These are phyloP conservation scores for Drosophila ustulata DNA, from an alignment of 2,888 invertebrate species.

Conservation along the genomic window DNA sequence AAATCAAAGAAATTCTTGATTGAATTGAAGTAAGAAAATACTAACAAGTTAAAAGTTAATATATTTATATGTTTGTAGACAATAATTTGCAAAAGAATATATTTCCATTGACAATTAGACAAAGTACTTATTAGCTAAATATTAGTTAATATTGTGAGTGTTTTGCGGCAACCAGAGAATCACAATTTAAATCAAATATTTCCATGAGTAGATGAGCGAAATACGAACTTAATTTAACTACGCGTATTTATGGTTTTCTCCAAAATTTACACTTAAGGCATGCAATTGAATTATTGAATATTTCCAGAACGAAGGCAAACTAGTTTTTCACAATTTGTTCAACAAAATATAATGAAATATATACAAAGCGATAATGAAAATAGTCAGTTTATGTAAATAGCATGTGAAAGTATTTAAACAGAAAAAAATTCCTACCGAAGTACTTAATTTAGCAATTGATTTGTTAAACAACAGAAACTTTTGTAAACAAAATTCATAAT, in stretches of 20 bases:
- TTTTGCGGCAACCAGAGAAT: slow-evolving; percentile 18
- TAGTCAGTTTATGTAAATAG: slow-evolving; percentile 70
- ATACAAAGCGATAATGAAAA: slow-evolving; percentile 25
- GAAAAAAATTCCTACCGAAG: slow-evolving; percentile 79
- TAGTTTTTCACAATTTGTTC: slow-evolving; percentile 29
- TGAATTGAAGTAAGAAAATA: slow-evolving; percentile 31
- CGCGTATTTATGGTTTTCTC: slow-evolving; percentile 5
- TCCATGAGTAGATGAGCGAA: slow-evolving; percentile 25
- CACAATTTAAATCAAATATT: slow-evolving; percentile 45
- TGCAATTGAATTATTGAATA: slow-evolving; percentile 18
- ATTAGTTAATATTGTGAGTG: slow-evolving; percentile 48
- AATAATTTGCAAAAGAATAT: slow-evolving; percentile 70
- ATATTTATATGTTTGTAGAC: slow-evolving; percentile 76
- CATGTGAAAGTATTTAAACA: slow-evolving; percentile 61
- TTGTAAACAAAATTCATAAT: slow-evolving; percentile 40
- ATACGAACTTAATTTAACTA: slow-evolving; percentile 17
- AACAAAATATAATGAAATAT: slow-evolving; percentile 24
- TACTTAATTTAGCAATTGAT: slow-evolving; percentile 45
- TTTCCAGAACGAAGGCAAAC: slow-evolving; percentile 2
- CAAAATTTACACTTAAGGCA: slow-evolving; percentile 21
- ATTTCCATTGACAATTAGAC: slow-evolving; percentile 56
- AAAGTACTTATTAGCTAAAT: slow-evolving; percentile 61
- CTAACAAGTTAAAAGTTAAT: slow-evolving; percentile 33
- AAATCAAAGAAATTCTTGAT: slow-evolving; percentile 14
- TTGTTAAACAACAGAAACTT: neutral